Base-by-base conservation (phyloP, 2,113 vertebrate genomes). In the Urocolius indicus region DNA sequence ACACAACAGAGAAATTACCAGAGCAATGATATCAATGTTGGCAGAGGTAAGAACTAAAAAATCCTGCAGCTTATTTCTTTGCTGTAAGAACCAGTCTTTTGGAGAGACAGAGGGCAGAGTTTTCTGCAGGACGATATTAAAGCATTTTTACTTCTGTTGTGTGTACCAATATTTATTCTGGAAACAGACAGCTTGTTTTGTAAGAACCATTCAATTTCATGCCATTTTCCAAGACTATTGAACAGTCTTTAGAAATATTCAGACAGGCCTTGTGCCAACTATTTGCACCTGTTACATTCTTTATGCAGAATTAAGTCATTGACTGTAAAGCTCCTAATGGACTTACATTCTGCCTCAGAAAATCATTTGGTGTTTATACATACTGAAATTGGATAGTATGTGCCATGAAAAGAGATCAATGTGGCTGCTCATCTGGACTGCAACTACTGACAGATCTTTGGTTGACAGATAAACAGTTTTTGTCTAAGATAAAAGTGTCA, bases 261-360 rank as follows among this genome's bases (percentile, higher is more conserved):
- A 96, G 87, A 80, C 29, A 15, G 27, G 59, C 11, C 6, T 89
- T 80, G 76, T 51, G 87, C 90, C 90, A 97, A n/a, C n/a, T 95
- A 87, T 90, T 91, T 94, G 91, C 91, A 97, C 95, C 96, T 95
- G 94, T 83, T 94, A 80, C 59, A 74, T 80, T 93, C 84, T 94
- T 85, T 77, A 93, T 90, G 87, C 82, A 82, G 74, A 94, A 91
- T 93, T 87, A 96, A 95, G 36, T 89, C 69, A 51, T 49, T 62
- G 78, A 66, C 78, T 54, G 38, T 66, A 83, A 76, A 74, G 48
- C 43, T 91, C 75, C 75, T 74, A 34, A 51, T 61, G 55, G 75
- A 80, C 51, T 80, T 93, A 67, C 0, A 21, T 76, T 91, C 75
- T 93, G 67, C 78, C 67, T 97, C 71, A 93, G 72, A 90, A 78